phyloP scores from a whole-genome alignment of 2,113 vertebrate species.

The Ivindomyrus marchei region DNA sequence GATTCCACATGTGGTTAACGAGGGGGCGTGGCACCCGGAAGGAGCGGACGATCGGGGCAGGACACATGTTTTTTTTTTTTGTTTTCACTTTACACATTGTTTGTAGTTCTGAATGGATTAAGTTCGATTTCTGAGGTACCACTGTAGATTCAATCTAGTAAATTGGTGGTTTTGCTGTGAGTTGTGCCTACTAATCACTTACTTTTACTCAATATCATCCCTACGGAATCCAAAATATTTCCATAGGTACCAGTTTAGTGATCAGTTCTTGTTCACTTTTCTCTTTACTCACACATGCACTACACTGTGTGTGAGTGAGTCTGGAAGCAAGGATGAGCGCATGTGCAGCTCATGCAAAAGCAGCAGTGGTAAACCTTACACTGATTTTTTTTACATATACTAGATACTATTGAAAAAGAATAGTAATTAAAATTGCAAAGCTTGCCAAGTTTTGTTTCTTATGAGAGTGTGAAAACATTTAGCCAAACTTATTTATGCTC shows the following conservation, averaged over 20 bases:
- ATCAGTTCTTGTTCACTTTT: background rate
- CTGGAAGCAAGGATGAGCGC: background rate
- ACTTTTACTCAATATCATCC: background rate
- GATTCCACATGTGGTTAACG: too few species aligned
- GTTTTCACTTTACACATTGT: too few species aligned
- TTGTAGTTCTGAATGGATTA: too few species aligned
- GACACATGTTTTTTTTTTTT: too few species aligned
- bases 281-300: background rate
- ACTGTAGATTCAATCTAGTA: background rate
- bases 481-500: conserved; percentile 56
- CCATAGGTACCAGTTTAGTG: background rate
- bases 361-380: background rate
- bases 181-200: background rate
- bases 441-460: background rate
- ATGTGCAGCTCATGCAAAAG: conserved; percentile 48
- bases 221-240: background rate
- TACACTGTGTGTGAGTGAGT: background rate
- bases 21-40: too few species aligned
- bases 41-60: too few species aligned
- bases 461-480: background rate
- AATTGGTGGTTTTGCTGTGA: too few species aligned
- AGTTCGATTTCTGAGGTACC: too few species aligned
- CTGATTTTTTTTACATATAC: background rate
- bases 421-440: background rate
- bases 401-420: background rate